Conservation (phyloP, 2,113 vertebrate genomes). For the Chionis minor region DNA sequence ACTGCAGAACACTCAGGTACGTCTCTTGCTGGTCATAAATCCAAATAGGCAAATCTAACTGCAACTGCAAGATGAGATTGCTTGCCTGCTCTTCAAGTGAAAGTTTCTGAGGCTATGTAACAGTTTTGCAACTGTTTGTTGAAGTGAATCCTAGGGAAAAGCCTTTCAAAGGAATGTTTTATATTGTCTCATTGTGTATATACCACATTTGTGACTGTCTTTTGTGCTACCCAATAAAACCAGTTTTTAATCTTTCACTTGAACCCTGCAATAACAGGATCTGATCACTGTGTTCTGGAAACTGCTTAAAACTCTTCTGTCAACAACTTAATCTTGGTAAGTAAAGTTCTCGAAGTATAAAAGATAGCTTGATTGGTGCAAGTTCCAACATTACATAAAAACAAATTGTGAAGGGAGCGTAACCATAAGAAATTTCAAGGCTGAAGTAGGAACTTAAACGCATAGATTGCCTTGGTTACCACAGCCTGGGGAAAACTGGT, state of each 20-base stretch:
- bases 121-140: neutral
- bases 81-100: neutral
- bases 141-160: neutral
- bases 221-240: neutral
- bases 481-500: neutral
- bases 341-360: neutral
- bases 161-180: neutral
- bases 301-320: neutral
- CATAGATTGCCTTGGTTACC: neutral
- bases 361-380: neutral
- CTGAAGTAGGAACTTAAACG: neutral
- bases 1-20: neutral
- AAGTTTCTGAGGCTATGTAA: neutral
- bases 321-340: neutral
- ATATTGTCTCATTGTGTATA: neutral
- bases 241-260: neutral
- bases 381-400: neutral
- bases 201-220: neutral
- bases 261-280: neutral
- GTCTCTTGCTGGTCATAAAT: neutral
- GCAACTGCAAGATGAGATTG: neutral
- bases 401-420: neutral
- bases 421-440: neutral
- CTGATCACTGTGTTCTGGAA: neutral
- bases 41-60: neutral